These are phyloP conservation scores for Borostomias antarcticus DNA, from an alignment of 2,797 vertebrate species.

Conservation along the genomic window DNA sequence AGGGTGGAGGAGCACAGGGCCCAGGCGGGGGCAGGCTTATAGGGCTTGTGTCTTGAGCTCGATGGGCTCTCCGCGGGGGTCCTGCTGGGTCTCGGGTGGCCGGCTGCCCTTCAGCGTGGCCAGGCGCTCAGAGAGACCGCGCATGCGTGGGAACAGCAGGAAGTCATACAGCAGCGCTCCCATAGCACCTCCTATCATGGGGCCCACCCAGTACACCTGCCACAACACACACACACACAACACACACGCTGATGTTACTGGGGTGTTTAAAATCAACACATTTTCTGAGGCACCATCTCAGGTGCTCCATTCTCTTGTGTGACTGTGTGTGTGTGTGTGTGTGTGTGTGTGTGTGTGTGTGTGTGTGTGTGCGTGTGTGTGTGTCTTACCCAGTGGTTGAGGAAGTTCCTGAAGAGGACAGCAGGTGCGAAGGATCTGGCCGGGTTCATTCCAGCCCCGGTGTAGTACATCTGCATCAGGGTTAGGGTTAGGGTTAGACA, in stretches of 20 bases:
- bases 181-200: constrained; percentile 88
- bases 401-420: constrained; percentile 89
- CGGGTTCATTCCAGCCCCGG: constrained; percentile 93
- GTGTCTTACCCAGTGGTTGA: constrained; percentile 91
- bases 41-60: constrained; percentile 93
- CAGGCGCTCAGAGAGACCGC: constrained; percentile 88
- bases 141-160: constrained; percentile 89
- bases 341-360: not conserved
- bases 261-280: not conserved
- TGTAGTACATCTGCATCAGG: constrained; percentile 87
- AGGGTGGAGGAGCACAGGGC: too few species aligned
- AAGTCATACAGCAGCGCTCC: constrained; percentile 90
- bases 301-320: not conserved
- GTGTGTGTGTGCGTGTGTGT: not conserved
- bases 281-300: not conserved
- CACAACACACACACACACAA: constrained; percentile 12
- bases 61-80: constrained; percentile 84
- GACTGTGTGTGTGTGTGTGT: not conserved
- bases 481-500: too few species aligned
- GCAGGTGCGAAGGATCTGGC: constrained; percentile 93
- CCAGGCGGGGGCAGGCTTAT: constrained; percentile 62
- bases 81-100: constrained; percentile 80
- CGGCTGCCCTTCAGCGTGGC: constrained; percentile 87
- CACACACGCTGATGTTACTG: not conserved
- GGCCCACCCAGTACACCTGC: constrained; percentile 93